Base-by-base conservation (phyloP, 2,888 invertebrate species). In the Acanthopleura granulata region DNA sequence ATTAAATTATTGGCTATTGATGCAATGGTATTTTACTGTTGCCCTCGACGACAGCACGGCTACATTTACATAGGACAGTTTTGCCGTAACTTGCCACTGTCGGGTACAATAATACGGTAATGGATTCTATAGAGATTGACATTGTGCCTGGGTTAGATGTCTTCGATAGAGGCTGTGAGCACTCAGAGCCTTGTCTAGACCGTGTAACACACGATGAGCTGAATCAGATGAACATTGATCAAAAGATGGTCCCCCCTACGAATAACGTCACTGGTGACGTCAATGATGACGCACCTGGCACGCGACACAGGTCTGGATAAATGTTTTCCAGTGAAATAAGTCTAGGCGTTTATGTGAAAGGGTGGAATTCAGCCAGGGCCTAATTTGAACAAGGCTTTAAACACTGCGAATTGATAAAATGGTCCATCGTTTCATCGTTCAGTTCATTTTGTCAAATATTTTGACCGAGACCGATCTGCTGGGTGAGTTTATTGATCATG, bases 161-260 rank as follows among this genome's bases (percentile, higher is more conserved):
- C 22, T 57, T 18, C 22, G 57, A 57, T 57, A 57, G 57, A 22
- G 18, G 4, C 18, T 18, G 18, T 18, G 57, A 57, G 22, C 57
- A 57, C 57, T 57, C 57, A 57, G 18, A 12, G 18, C 57, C 57
- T n/a, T 57, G 57, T 57, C 57, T 57, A 12, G 22, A 57, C 57
- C 57, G 18, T 57, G 57, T 57, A 57, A 57, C 22, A 57, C 57
- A 57, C 57, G 57, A 57, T 57, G n/a, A 57, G 57, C 22, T 57
- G 57, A 57, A 57, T 57, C 22, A 57, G 22, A 1, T 22, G 18
- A 18, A 57, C 57, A 57, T 57, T 57, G 57, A 57, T 57, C 57
- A 57, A 57, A 57, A 57, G 57, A 57, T 18, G 57, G 22, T 22
- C 22, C 4, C 40, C 40, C 22, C n/a, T 22, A 57, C n/a, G 57